These are phyloP conservation scores for Gopherus flavomarginatus DNA, from an alignment of 2,113 vertebrate genomes.

Conservation along the genomic window DNA sequence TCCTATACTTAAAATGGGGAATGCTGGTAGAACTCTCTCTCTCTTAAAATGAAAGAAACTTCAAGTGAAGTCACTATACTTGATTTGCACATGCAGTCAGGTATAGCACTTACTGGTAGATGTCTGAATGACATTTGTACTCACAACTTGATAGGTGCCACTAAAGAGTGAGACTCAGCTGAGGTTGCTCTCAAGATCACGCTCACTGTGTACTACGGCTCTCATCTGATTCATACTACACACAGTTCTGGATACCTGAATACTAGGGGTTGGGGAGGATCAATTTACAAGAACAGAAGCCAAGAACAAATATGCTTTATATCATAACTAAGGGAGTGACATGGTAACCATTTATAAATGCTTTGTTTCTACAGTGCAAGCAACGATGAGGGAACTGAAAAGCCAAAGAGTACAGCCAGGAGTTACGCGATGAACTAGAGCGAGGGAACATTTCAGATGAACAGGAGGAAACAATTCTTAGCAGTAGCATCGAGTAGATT, in stretches of 20 bases:
- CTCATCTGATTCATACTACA: not conserved
- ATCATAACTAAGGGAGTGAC: not conserved
- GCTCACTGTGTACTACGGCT: not conserved
- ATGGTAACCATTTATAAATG: not conserved
- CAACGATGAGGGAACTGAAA: rapidly evolving
- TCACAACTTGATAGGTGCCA: too few species aligned
- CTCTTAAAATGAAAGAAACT: not conserved
- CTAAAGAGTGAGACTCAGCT: not conserved
- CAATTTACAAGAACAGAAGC: not conserved
- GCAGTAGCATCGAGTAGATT: not conserved
- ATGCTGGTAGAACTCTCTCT: not conserved
- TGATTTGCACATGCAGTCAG: not conserved
- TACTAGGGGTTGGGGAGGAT: not conserved
- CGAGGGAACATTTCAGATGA: not conserved
- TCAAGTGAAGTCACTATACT: not conserved
- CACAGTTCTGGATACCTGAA: not conserved
- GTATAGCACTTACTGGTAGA: too few species aligned
- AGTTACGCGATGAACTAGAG: not conserved
- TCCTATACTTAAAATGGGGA: not conserved
- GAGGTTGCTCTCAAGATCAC: not conserved
- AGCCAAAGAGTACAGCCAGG: not conserved
- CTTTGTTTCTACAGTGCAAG: not conserved
- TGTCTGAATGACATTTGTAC: too few species aligned
- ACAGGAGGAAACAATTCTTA: not conserved
- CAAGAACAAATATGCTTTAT: constrained; percentile 1